Conservation (phyloP, 35 echinoderm and acorn worm genomes). For the Chiridota heheva region DNA sequence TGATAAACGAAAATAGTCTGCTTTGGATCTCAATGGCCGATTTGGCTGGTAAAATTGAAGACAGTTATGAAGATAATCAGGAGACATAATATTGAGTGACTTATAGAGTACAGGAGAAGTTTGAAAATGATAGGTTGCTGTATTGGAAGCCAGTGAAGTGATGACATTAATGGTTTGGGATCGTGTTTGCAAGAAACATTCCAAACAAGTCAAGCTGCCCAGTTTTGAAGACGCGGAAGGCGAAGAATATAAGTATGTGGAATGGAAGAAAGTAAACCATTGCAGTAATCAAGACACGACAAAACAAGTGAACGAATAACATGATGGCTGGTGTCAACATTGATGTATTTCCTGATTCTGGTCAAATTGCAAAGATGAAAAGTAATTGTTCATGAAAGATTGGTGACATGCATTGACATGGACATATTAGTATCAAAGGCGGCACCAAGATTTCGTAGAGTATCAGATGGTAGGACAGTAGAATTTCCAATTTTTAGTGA, state of each 20-base stretch:
- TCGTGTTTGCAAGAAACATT: not conserved
- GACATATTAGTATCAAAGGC: slow-evolving; percentile 44
- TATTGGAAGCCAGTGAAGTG: not conserved
- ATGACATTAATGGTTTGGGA: not conserved
- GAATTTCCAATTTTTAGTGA: not conserved
- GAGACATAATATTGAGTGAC: too few relatives aligned
- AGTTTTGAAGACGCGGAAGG: slow-evolving; percentile 57
- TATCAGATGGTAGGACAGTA: slow-evolving; percentile 26
- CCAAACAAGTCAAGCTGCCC: slow-evolving; percentile 41
- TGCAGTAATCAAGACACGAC: slow-evolving; percentile 42
- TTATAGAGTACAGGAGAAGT: too few relatives aligned
- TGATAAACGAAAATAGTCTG: too few relatives aligned
- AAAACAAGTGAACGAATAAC: not conserved
- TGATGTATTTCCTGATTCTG: slow-evolving; percentile 46
- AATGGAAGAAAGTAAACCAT: slow-evolving; percentile 18
- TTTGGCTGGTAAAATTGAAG: too few relatives aligned
- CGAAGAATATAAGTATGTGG: not conserved
- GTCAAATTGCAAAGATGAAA: slow-evolving; percentile 39
- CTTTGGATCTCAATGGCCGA: too few relatives aligned
- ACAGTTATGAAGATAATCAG: too few relatives aligned
- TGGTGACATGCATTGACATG: slow-evolving; percentile 12
- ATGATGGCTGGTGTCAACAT: slow-evolving; percentile 34
- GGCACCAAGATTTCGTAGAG: slow-evolving; percentile 38
- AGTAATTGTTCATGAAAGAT: slow-evolving; percentile 6
- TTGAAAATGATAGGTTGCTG: too few relatives aligned